Evolutionary conservation across 2,113 vertebrate species (phyloP), one percentile per base, ranked within the genome.

Genomic region (Pycnonotus jocosus): DNA sequence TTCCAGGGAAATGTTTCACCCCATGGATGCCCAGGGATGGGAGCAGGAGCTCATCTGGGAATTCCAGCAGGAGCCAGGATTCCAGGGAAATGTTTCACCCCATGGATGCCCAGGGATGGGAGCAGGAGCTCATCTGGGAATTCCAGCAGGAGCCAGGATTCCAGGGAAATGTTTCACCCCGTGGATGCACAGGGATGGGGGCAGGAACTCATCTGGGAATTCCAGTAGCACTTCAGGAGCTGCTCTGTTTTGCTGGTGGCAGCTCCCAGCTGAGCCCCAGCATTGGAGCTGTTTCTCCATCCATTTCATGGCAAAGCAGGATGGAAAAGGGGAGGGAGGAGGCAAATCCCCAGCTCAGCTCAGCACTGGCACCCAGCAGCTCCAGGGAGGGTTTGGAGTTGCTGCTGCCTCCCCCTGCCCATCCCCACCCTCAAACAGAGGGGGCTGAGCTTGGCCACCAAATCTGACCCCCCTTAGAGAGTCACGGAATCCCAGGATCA

Each of bases 101-200:
- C 2, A 0, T 7, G 58, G n/a, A 25, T 47, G 38, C 38, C 6
- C 2, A 1, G 60, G 13, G 33, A 24, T 10, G 12, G 37, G 62
- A 72, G 25, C 72, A 77, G 81, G 80, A 69, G 57, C 61, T n/a
- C 25, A n/a, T 23, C 76, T 21, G 45, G 66, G 11, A 51, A 37
- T 45, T 45, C 20, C 44, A 74, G 73, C 53, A 81, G 25, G 23
- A 92, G 15, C 0, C 0, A 27, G 45, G 50, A 25, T 33, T 28
- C 60, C 47, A 42, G 28, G 47, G 37, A 57, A 38, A 20, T 0
- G 0, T 37, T 48, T 24, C 0, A 0, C 10, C 18, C 13, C 2
- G 0, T 7, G 58, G n/a, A 25, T 47, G 38, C 38, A 7, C 2
- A 1, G 60, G 13, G 33, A 24, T 10, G 12, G 37, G 62, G 69